Percentiles rank a stretch among this genome's conserved stretches.
These are phyloP conservation scores for Zonotrichia leucophrys DNA, from an alignment of 2,113 vertebrate species.

Conservation along the genomic window DNA sequence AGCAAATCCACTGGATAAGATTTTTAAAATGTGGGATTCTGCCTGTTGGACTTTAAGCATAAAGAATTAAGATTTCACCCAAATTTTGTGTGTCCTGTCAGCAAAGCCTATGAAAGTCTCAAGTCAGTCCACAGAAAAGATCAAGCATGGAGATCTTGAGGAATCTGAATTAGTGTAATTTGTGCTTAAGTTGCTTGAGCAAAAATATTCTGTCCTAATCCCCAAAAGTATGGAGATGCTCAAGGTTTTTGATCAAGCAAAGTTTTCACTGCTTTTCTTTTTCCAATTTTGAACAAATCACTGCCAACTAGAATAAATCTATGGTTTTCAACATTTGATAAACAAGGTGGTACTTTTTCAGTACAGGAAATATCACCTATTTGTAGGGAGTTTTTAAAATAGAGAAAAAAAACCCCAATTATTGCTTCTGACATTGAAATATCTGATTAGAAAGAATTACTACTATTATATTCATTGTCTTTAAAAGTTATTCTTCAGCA, in stretches of 20 bases:
- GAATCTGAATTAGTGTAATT: background rate
- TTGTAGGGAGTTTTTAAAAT: background rate
- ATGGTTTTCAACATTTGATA: background rate
- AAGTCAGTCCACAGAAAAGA: background rate
- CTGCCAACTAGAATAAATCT: background rate
- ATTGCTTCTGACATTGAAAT: background rate
- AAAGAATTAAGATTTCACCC: background rate
- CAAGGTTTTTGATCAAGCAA: background rate
- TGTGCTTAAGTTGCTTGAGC: background rate
- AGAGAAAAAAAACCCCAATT: accelerated
- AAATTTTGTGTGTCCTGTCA: background rate
- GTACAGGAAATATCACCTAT: background rate
- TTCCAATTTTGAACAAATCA: background rate
- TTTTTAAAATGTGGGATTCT: background rate
- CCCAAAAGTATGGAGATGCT: background rate
- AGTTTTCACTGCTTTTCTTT: background rate
- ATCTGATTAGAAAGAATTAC: background rate
- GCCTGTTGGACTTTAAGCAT: background rate
- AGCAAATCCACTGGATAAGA: background rate
- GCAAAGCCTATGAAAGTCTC: background rate
- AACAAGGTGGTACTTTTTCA: background rate
- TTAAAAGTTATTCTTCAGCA: background rate
- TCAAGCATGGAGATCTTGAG: background rate
- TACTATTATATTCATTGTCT: background rate
- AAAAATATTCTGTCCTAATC: background rate